A percentile compares a stretch with the other conserved stretches of the same genome.
Evolutionary conservation across 2,797 vertebrate genomes (phyloP).

Genomic region (Octomys mimax): DNA sequence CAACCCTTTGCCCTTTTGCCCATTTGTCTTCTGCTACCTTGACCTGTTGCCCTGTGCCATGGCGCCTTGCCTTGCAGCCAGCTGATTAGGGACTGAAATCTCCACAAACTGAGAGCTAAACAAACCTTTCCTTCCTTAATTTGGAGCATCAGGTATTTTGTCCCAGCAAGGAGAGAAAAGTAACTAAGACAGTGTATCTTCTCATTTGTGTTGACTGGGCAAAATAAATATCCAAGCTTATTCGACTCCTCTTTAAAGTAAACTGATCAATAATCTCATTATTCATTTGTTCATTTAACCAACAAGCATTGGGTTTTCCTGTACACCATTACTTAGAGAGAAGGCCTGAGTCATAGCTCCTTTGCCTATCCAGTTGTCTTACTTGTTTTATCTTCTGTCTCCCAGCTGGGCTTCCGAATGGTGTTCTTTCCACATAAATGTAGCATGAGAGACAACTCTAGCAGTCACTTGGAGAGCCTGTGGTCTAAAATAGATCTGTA

Average conservation of each 20-base stretch:
- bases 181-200: not conserved
- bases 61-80: not conserved
- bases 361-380: not conserved
- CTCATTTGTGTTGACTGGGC: not conserved
- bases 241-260: conserved; percentile 12
- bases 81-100: not conserved
- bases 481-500: not conserved
- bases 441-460: not conserved
- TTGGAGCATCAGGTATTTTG: not conserved
- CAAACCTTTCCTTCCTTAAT: not conserved
- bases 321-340: not conserved
- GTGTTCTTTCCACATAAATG: not conserved
- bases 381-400: conserved; percentile 30
- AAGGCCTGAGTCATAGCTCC: not conserved
- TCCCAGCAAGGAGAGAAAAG: not conserved
- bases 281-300: not conserved
- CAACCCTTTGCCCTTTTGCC: not conserved
- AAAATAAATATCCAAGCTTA: conserved; percentile 1
- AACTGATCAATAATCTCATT: not conserved
- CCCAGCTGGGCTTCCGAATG: not conserved
- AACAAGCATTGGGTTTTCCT: not conserved
- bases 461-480: not conserved
- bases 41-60: not conserved
- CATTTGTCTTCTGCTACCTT: not conserved
- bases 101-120: not conserved